These are phyloP conservation scores for Agapostemon virescens DNA, from an alignment of 2,888 invertebrate species.

Conservation along the genomic window DNA sequence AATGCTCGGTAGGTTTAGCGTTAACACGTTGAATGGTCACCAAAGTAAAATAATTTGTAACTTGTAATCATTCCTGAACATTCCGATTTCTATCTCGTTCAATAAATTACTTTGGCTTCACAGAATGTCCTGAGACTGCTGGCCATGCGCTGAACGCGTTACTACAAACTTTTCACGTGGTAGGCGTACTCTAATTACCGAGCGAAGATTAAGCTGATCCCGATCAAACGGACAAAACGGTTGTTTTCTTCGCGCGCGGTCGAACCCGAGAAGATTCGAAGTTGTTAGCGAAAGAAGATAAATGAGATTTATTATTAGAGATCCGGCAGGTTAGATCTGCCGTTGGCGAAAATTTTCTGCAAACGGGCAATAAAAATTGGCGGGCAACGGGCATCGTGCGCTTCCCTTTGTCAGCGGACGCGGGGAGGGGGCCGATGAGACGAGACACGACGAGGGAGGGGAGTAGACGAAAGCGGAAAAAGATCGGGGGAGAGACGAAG, in stretches of 20 bases:
- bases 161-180: background rate
- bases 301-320: background rate
- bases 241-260: background rate
- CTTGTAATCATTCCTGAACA: no score
- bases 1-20: no score
- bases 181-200: background rate
- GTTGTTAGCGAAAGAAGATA: background rate
- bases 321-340: background rate
- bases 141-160: background rate
- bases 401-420: background rate
- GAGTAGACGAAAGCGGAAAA: background rate
- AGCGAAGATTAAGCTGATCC: background rate
- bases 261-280: background rate
- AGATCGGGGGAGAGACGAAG: conserved; percentile 19
- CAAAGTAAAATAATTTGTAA: no score
- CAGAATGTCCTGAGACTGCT: background rate
- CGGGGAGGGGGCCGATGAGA: background rate
- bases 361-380: conserved; percentile 1
- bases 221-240: no score
- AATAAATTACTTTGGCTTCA: no score
- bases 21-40: no score
- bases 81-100: no score
- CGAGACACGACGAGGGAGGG: background rate
- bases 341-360: background rate
- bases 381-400: background rate